Base-by-base conservation (phyloP, 2,797 vertebrate genomes). In the Spatula versicolor region DNA sequence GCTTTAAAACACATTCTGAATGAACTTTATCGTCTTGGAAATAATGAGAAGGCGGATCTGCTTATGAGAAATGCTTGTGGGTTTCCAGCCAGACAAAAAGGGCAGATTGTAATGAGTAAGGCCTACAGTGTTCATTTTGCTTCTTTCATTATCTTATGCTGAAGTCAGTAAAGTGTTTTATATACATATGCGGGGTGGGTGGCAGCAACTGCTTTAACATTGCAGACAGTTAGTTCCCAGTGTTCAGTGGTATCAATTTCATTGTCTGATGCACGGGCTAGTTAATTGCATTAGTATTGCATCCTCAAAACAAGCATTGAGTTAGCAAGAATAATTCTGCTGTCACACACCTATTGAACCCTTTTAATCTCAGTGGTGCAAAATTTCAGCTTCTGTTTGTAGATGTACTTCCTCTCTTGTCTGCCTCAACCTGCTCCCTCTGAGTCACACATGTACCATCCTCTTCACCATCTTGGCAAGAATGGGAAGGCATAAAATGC, bases 181-280 rank as follows among this genome's bases (percentile, higher is more conserved):
- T 14, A 4, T 30, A 6, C 10, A 7, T 0, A 0, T 20, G 25
- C 23, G 37, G 26, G 30, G 16, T 66, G 58, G 33, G 16, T 56
- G 62, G 30, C 58, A 72, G 68, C 10, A 41, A 18, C 13, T 75
- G 16, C n/a, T 80, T 56, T 75, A 52, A 58, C 30, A 16, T 86
- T 72, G 46, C 43, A 4, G 62, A 11, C 33, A 31, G 52, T 48
- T 25, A 50, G 23, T 50, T 50, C 48, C 48, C 25, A 50, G 48
- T 26, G 48, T 26, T 50, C 48, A 50, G 48, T 50, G 48, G 48
- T 50, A 50, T 26, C 48, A 50, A 9, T 26, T 50, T 50, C 26
- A 50, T 50, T 50, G 30, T 23, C 39, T 55, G 39, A 30, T 71
- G n/a, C 16, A 35, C 45, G 46, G 64, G 28, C 33, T 25, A 7